A percentile compares a stretch with the other conserved stretches of the same genome.
phyloP scores from a whole-genome alignment of 2,888 invertebrate species.

The Monopis laevigella region DNA sequence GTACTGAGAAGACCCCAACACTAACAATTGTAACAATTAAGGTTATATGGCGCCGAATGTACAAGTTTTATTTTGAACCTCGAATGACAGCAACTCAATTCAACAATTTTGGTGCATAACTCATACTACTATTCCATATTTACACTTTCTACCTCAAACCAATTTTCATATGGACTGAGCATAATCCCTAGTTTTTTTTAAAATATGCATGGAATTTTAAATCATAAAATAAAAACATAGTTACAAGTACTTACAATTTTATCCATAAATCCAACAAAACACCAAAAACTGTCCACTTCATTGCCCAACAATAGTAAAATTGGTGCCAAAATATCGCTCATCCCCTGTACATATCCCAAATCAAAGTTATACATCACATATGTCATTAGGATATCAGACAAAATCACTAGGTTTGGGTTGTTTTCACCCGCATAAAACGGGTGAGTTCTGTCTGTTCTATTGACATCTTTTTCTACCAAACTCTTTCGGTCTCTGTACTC shows the following conservation, averaged over 20 bases:
- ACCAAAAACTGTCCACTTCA: slow-evolving; percentile 98
- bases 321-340: slow-evolving; percentile 97
- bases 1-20: too few relatives aligned
- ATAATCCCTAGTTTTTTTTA: too few relatives aligned
- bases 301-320: slow-evolving; percentile 88
- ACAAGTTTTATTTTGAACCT: too few relatives aligned
- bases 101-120: too few relatives aligned
- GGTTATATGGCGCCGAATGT: too few relatives aligned
- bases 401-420: slow-evolving; percentile 84
- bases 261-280: slow-evolving; percentile 98
- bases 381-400: slow-evolving; percentile 96
- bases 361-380: slow-evolving; percentile 99
- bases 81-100: too few relatives aligned
- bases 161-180: too few relatives aligned
- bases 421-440: slow-evolving; percentile 94
- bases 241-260: slow-evolving; percentile 81
- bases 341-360: slow-evolving; percentile 95
- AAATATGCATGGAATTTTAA: not conserved
- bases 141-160: too few relatives aligned
- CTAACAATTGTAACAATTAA: too few relatives aligned
- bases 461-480: slow-evolving; percentile 97
- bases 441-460: slow-evolving; percentile 91
- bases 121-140: too few relatives aligned
- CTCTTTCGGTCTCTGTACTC: slow-evolving; percentile 91
- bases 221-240: slow-evolving; percentile 10